Evolutionary conservation across 1,140 invertebrate genomes (phyloP).

Genomic region (Ceratina calcarata): DNA sequence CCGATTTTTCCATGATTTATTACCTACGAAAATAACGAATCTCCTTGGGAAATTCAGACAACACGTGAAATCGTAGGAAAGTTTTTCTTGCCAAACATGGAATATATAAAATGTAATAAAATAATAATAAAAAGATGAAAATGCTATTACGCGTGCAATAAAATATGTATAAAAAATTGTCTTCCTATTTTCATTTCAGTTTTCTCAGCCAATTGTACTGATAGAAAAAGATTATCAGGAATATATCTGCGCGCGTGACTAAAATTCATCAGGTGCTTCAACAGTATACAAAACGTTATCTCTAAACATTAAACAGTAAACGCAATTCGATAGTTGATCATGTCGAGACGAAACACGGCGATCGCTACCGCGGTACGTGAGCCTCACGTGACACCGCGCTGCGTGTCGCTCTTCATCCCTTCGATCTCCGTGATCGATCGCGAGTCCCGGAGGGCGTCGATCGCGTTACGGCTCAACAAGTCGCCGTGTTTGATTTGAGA

Average conservation of each 20-base stretch:
- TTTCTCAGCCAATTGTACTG: too few species aligned
- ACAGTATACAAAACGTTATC: background rate
- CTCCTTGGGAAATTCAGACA: too few species aligned
- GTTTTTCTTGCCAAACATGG: too few species aligned
- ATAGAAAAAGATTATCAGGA: too few species aligned
- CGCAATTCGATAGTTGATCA: slow-evolving; percentile 6
- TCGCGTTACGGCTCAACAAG: slow-evolving; percentile 10
- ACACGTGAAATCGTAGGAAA: background rate
- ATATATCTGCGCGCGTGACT: too few species aligned
- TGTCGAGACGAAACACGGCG: slow-evolving; percentile 3
- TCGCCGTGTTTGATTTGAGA: background rate
- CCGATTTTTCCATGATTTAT: background rate
- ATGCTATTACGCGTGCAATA: too few species aligned
- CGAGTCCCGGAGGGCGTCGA: background rate
- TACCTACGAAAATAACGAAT: background rate
- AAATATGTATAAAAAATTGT: too few species aligned
- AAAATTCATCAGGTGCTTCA: background rate
- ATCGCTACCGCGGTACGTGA: too few species aligned
- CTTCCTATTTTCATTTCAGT: too few species aligned
- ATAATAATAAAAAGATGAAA: too few species aligned
- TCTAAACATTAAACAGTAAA: slow-evolving; percentile 7
- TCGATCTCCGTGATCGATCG: slow-evolving; percentile 5
- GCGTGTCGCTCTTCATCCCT: background rate
- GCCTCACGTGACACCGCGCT: too few species aligned
- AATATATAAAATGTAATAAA: too few species aligned